Base-by-base conservation (phyloP, 2,113 vertebrate species). In the Puffinus mauretanicus region DNA sequence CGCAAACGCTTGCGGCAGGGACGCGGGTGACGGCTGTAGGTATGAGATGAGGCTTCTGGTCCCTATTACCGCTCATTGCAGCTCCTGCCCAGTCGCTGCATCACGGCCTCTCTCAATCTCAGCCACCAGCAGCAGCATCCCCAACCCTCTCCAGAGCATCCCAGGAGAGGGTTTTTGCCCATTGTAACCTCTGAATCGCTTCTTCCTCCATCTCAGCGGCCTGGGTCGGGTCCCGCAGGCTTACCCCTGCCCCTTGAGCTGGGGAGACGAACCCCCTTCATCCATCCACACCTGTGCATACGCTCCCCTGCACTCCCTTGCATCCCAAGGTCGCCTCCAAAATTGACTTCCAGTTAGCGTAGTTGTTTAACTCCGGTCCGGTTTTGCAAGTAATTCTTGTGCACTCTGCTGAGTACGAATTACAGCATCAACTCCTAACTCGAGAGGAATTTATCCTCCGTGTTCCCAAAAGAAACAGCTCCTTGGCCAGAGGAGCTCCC, bases 1-100 rank as follows among this genome's bases (percentile, higher is more conserved):
- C 2, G 7, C 46, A 44, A 46, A 51, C 1, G 0, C 19, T n/a
- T 51, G n/a, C 3, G 4, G 21, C 1, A 1, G 42, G 57, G 9
- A 25, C 26, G 34, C 1, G 1, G 9, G 36, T 62, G 26, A 14
- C 2, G 3, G 24, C 61, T 62, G 13, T 62, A 62, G 66, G 18
- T 66, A 8, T 75, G 52, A 27, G 32, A 18, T 34, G 22, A 82
- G 51, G 27, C 47, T 52, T 27, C 55, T 78, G 24, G 26, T 61
- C 46, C 16, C 11, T 1, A 0, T 38, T 78, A 51, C 20, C 44
- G 29, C 36, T 90, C 11, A 2, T 38, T 16, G 60, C 60, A 69
- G 7, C 46, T 78, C 20, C 40, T 78, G 29, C 54, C 27, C 66
- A 17, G 36, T 36, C 2, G 2, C 19, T 82, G 61, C 30, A n/a